These are phyloP conservation scores for Terebella lapidaria DNA, from an alignment of 2,888 invertebrate genomes.

Conservation along the genomic window DNA sequence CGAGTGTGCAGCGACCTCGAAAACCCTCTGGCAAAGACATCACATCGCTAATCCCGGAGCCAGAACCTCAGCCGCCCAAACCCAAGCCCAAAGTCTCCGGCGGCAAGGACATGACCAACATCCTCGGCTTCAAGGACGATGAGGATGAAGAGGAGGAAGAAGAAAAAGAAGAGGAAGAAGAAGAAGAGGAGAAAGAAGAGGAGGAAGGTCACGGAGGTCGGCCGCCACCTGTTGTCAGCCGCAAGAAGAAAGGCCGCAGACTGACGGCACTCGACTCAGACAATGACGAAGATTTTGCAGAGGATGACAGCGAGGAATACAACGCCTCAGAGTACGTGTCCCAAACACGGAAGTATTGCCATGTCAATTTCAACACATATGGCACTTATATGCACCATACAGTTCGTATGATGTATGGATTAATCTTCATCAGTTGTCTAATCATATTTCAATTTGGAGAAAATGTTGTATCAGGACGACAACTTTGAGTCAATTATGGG, in stretches of 20 bases:
- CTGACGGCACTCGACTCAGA: slow-evolving; percentile 60
- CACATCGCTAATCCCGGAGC: too few species aligned
- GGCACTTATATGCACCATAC: not conserved
- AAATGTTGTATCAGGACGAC: too few species aligned
- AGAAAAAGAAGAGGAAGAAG: slow-evolving; percentile 61
- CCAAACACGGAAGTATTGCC: not conserved
- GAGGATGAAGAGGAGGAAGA: slow-evolving; percentile 58
- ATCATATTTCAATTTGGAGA: too few species aligned
- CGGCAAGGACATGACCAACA: slow-evolving; percentile 89
- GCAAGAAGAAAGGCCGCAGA: slow-evolving; percentile 6
- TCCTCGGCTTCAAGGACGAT: slow-evolving; percentile 53
- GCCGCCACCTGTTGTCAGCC: slow-evolving; percentile 7
- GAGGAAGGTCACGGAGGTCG: slow-evolving; percentile 57
- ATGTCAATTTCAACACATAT: not conserved
- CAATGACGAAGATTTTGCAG: slow-evolving; percentile 62
- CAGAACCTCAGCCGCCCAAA: not conserved
- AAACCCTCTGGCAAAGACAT: too few species aligned
- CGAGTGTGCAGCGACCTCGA: too few species aligned
- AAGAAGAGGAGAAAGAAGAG: slow-evolving; percentile 64
- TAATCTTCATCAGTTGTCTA: too few species aligned
- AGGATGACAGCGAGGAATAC: slow-evolving; percentile 76
- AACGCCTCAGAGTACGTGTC: slow-evolving; percentile 71
- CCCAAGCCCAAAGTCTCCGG: slow-evolving; percentile 40
- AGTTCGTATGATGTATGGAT: too few species aligned
- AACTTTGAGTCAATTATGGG: too few species aligned